Evolutionary conservation across 2,113 vertebrate genomes (phyloP).

Genomic region (Equus quagga): DNA sequence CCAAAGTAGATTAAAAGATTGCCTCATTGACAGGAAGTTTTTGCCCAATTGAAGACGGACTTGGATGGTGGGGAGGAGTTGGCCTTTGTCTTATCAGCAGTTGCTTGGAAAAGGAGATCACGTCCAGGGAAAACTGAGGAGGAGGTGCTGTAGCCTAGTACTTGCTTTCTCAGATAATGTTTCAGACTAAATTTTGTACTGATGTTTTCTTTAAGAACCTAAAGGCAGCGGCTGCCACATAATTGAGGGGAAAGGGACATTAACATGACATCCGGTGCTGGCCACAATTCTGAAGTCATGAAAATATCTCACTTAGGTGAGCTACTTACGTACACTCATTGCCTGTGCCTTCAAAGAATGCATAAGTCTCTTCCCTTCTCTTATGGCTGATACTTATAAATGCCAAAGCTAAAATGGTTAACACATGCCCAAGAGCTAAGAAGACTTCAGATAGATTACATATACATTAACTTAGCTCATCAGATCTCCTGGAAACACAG

Average conservation of each 20-base stretch:
- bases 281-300: neutral
- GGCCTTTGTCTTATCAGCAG: neutral
- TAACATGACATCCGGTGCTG: neutral
- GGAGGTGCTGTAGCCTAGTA: rapidly evolving
- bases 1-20: neutral
- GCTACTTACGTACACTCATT: neutral
- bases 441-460: neutral
- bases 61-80: no score
- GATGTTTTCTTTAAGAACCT: neutral
- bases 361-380: neutral
- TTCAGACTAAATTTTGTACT: neutral
- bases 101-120: neutral
- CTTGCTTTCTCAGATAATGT: neutral
- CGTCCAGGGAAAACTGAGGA: neutral
- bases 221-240: neutral
- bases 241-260: neutral
- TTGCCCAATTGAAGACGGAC: no score
- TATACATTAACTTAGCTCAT: neutral
- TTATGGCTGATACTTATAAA: neutral
- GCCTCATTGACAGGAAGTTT: neutral
- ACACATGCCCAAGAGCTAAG: rapidly evolving
- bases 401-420: neutral
- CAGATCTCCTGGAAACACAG: neutral
- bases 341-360: neutral
- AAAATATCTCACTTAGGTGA: neutral